Evolutionary conservation across 2,888 invertebrate genomes (phyloP).

Genomic region (Netelia fuscicornis): DNA sequence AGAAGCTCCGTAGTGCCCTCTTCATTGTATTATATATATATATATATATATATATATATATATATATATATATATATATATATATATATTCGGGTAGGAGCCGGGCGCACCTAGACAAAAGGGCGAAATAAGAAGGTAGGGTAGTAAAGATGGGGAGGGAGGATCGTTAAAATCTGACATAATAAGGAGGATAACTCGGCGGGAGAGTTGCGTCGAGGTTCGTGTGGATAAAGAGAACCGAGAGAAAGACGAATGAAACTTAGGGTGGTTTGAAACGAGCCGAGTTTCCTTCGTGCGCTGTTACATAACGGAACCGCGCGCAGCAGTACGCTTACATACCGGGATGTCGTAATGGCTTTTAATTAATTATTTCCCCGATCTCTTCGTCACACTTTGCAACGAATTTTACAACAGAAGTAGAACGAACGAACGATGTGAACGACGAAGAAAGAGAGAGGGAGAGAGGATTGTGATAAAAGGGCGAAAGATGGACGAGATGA

Average conservation of each 20-base stretch:
- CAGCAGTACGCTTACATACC: neutral
- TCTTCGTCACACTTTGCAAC: neutral
- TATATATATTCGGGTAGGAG: neutral
- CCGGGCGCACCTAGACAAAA: conserved; percentile 3
- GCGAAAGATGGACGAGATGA: too few species aligned
- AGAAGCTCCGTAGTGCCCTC: neutral
- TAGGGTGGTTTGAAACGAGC: conserved; percentile 3
- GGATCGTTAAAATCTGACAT: conserved; percentile 58
- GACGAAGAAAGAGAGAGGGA: too few species aligned
- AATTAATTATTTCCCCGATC: neutral
- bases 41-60: neutral
- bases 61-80: neutral
- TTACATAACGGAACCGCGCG: neutral
- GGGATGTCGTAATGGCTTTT: neutral
- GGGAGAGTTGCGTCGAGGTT: conserved; percentile 20
- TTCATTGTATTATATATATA: neutral
- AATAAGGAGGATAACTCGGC: conserved; percentile 44
- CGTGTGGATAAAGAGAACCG: conserved; percentile 5
- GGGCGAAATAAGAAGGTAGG: conserved; percentile 11
- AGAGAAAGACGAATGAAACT: conserved; percentile 29
- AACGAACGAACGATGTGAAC: too few species aligned
- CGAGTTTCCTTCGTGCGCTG: neutral
- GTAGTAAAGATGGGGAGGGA: neutral
- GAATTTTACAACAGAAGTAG: neutral
- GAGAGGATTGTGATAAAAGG: too few species aligned